phyloP scores from a whole-genome alignment of 2,888 invertebrate genomes.

The Gymnosoma rotundatum region DNA sequence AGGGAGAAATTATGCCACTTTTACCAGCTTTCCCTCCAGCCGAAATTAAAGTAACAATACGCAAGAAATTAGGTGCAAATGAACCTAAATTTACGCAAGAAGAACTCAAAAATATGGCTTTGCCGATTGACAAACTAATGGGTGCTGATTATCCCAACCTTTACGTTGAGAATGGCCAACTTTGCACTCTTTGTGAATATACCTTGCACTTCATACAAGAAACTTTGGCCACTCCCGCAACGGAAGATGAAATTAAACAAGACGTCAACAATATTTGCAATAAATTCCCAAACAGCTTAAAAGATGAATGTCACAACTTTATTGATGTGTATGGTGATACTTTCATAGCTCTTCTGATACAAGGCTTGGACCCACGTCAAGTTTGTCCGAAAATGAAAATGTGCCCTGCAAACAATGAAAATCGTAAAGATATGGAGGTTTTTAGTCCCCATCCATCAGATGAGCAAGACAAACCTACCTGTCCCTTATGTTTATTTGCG shows the following conservation, averaged over 20 bases:
- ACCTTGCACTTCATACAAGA: slow-evolving; percentile 91
- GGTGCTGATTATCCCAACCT: slow-evolving; percentile 79
- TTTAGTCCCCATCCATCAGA: slow-evolving; percentile 80
- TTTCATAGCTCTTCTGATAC: slow-evolving; percentile 89
- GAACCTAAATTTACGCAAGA: slow-evolving; percentile 79
- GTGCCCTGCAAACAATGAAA: slow-evolving; percentile 84
- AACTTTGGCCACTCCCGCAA: slow-evolving; percentile 86
- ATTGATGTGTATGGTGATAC: slow-evolving; percentile 91
- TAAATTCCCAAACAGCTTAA: slow-evolving; percentile 85
- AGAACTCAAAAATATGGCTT: slow-evolving; percentile 80
- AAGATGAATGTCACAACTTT: slow-evolving; percentile 88
- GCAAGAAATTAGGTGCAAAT: slow-evolving; percentile 77
- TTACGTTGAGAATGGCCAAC: slow-evolving; percentile 82
- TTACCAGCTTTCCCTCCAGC: slow-evolving; percentile 83
- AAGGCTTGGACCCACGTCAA: slow-evolving; percentile 82
- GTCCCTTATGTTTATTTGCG: slow-evolving; percentile 92
- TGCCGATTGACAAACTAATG: slow-evolving; percentile 83
- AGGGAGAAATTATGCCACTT: slow-evolving; percentile 85
- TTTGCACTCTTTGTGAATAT: slow-evolving; percentile 92
- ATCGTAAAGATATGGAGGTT: slow-evolving; percentile 83
- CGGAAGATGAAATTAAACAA: slow-evolving; percentile 87
- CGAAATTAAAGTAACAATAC: slow-evolving; percentile 79
- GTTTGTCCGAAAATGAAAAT: slow-evolving; percentile 87
- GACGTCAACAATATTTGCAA: slow-evolving; percentile 88
- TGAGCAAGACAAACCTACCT: slow-evolving; percentile 85